Conservation (phyloP, 2,113 vertebrate species). For the Sinocyclocheilus anophthalmus region DNA sequence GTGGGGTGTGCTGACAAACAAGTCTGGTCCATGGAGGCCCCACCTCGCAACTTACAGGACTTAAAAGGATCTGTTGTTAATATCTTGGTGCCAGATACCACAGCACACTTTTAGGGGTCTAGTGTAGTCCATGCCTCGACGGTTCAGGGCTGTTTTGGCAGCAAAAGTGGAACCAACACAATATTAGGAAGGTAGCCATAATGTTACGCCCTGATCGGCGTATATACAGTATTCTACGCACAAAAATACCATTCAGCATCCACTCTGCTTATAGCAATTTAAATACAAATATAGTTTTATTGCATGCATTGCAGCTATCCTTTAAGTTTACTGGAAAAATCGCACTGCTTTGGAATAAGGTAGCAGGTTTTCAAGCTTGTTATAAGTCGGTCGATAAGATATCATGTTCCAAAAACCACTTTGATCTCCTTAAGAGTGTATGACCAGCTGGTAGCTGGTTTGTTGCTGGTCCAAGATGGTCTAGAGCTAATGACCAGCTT, state of each 20-base stretch:
- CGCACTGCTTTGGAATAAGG: background rate
- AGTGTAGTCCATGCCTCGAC: too few species aligned
- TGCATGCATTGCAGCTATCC: background rate
- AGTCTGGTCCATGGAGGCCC: too few species aligned
- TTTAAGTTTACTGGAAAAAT: background rate
- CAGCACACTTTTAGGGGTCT: too few species aligned
- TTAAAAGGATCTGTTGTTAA: too few species aligned
- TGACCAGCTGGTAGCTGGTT: background rate
- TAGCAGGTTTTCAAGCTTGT: background rate
- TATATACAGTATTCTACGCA: background rate
- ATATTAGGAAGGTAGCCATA: too few species aligned
- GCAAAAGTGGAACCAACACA: too few species aligned
- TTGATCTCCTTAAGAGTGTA: background rate
- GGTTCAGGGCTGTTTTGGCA: too few species aligned
- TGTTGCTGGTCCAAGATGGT: background rate
- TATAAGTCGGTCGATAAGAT: background rate
- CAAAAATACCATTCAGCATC: background rate
- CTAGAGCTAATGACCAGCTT: background rate
- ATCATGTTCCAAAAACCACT: background rate
- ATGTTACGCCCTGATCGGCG: too few species aligned
- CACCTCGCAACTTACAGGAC: too few species aligned
- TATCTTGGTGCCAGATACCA: too few species aligned
- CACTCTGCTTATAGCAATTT: background rate
- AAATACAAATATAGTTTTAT: background rate
- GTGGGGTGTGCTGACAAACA: too few species aligned